Evolutionary conservation across 2,113 vertebrate species (phyloP), one percentile per base, ranked within the genome.

Genomic region (Oxyura jamaicensis): DNA sequence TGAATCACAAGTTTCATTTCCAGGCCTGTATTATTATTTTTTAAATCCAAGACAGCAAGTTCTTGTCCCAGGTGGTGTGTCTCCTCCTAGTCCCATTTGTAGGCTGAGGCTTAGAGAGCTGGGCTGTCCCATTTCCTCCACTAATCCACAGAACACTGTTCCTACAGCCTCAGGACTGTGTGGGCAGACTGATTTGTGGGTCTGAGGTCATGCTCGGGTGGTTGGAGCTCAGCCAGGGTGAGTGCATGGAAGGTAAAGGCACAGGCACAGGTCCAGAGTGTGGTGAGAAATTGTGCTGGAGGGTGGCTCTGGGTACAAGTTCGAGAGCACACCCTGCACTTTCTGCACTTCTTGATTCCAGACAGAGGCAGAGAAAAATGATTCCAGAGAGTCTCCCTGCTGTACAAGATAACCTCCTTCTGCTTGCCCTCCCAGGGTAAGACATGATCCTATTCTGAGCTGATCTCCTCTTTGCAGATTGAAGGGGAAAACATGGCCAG

Each of bases 231-330:
- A 67, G 36, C 42, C 42, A 50, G 23, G 10, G 10, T 41, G 28
- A 48, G 13, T 12, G 11, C 42, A 65, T 19, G 50, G 9, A 41
- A 55, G 18, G n/a, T 14, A 92, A 67, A 73, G 13, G 22, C 28
- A 8, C 10, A 23, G 23, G 5, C 1, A 0, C 12, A 48, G 17
- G 33, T 25, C 36, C 48, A 17, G 18, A 7, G 2, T 4, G 8
- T 18, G 5, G 4, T 41, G 20, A 68, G 39, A 65, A 39, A 12
- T 6, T 1, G 2, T 85, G 25, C 8, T 75, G 39, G 11, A 31
- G 2, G 3, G 18, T n/a, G 29, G 46, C 17, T 78, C 53, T 87
- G 39, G 25, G 14, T 18, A 59, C 53, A 83, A 62, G 66, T 2
- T 29, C 0, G 1, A 52, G 31, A 83, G 15, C 13, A 23, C 53